phyloP scores from a whole-genome alignment of 2,888 invertebrate genomes.

The Diaperis boleti region DNA sequence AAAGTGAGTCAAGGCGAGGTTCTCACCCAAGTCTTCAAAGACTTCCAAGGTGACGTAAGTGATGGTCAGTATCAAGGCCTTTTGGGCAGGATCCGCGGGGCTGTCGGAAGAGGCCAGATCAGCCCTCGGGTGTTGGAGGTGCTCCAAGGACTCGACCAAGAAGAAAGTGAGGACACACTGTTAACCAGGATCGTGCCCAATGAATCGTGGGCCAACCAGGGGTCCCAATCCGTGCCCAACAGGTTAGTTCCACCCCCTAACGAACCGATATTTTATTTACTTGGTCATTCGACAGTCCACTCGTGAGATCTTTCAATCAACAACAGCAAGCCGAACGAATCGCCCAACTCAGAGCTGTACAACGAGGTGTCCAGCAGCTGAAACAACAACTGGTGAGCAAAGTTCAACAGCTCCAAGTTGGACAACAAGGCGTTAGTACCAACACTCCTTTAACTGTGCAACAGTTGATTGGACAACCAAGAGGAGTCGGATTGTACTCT shows the following conservation, averaged over 20 bases:
- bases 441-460: not conserved
- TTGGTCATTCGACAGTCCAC: no score
- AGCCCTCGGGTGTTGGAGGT: conserved; percentile 42
- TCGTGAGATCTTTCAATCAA: no score
- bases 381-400: not conserved
- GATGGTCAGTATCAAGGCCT: conserved; percentile 45
- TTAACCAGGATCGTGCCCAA: not conserved
- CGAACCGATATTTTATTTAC: no score
- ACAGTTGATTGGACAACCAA: no score
- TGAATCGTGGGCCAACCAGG: conserved; percentile 9
- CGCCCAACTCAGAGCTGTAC: not conserved
- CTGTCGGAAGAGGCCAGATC: conserved; percentile 47
- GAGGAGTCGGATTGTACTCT: no score
- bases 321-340: conserved; percentile 5
- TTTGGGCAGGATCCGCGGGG: conserved; percentile 43
- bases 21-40: conserved; percentile 44
- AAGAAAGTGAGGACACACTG: conserved; percentile 7
- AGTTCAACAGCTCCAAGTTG: not conserved
- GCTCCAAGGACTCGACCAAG: conserved; percentile 22
- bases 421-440: not conserved
- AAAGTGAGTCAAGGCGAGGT: conserved; percentile 41
- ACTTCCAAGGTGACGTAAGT: conserved; percentile 48
- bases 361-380: not conserved
- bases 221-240: not conserved
- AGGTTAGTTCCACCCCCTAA: no score